Base-by-base conservation (phyloP, 2,797 vertebrate species). In the Mionectes olivaceus region DNA sequence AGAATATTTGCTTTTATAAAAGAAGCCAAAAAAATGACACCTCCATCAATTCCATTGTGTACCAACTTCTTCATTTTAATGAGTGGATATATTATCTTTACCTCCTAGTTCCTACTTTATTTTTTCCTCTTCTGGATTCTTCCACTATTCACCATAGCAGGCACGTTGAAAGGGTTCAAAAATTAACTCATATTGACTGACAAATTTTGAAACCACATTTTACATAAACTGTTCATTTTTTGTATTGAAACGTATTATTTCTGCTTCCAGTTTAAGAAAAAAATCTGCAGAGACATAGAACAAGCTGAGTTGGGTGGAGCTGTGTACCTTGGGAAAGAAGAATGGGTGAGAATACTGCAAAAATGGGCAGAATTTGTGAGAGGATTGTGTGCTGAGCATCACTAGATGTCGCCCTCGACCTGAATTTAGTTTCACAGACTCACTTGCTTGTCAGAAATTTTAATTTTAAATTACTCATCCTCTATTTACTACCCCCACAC, bases 331-430 rank as follows among this genome's bases (percentile, higher is more conserved):
- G 60, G 28, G 56, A 61, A 47, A 32, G 32, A 47, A 60, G 74
- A 56, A 30, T 12, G 3, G 19, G 7, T 3, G 22, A 77, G 30
- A 33, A 30, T 16, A 37, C 33, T 64, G 56, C 41, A 68, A 59
- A 86, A 79, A 11, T 1, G 6, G 33, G 11, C 18, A 67, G 39
- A 50, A 33, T 50, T 76, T 46, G 16, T 50, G 18, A 0, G 1
- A 50, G 37, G 57, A 18, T 33, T 1, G 0, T 49, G 50, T 83
- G 10, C 52, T 75, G 68, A 63, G 23, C 63, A 56, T 86, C 98
- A 95, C 96, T 96, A 95, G 97, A 87, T 96, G 98, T 92, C 98
- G 86, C 94, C 95, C 78, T 97, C 52, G 4, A 79, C 86, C 94
- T 44, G 83, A 41, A 88, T 61, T 71, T 61, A 60, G 27, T 73